Base-by-base conservation (phyloP, 64 coral and sea anemone species). In the Hydrozoanthus tunicans region DNA sequence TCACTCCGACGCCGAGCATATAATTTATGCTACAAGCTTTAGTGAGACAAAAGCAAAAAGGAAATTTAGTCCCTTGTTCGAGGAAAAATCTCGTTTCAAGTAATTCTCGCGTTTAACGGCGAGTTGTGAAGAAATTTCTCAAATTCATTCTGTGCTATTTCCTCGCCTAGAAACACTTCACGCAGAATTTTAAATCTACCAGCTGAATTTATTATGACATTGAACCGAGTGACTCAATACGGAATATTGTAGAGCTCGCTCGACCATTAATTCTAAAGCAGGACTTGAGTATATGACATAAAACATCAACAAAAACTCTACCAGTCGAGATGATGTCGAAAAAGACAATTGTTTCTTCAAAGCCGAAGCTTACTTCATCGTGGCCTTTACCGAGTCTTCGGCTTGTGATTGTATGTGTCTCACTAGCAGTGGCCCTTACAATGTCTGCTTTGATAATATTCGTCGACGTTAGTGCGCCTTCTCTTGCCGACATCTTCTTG, bases 361-460 rank as follows among this genome's bases (percentile, higher is more conserved):
- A 94, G 89, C 88, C 88, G 7, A 83, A 81, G 84, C 5, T 56
- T 56, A 74, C 70, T 69, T 91, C 93, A 6, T 84, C 95, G 73
- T 97, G 95, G 95, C 97, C 97, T 78, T 26, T 99, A 25, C 97
- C 97, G 13, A 99, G 97, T 64, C 76, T 99, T 52, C 94, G 94
- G 13, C 85, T 99, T 17, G 97, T 99, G 12, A 85, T 95, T 65
- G 97, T 99, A 15, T 94, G 97, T 92, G 97, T 99, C 53, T 99
- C 97, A 7, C 85, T 99, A 13, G 94, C 97, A 56, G 89, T 99
- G 4, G 93, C 94, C 23, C 58, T 96, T 51, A 90, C 93, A 3
- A 99, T 94, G 92, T 91, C 91, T 73, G 94, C 94, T 59, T 73
- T 99, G 63, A 99, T 99, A 27, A 96, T 99, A 79, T 99, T 99